These are phyloP conservation scores for Tanaodytes sp. DNA, from an alignment of 2,888 invertebrate species.

Conservation along the genomic window DNA sequence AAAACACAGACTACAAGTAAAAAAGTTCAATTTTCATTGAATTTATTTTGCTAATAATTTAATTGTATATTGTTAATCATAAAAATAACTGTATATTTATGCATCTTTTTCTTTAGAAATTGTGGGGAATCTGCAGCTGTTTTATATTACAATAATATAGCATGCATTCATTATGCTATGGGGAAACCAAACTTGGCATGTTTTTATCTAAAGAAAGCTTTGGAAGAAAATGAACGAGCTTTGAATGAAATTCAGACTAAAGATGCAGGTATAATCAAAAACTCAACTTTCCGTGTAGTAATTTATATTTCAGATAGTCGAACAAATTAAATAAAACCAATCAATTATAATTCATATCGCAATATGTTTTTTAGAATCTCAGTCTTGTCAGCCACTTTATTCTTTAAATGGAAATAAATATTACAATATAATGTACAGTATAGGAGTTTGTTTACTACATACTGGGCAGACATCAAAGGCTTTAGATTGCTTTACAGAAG, in stretches of 20 bases:
- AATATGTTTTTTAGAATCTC: slow-evolving; percentile 60
- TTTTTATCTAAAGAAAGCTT: slow-evolving; percentile 85
- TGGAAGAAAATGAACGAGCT: slow-evolving; percentile 80
- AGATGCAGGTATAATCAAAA: slow-evolving; percentile 64
- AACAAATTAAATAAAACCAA: too few relatives aligned
- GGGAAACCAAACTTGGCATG: slow-evolving; percentile 86
- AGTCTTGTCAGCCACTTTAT: slow-evolving; percentile 77
- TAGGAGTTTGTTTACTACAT: slow-evolving; percentile 87
- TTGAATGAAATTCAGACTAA: slow-evolving; percentile 70
- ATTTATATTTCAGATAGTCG: too few relatives aligned
- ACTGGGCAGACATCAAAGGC: slow-evolving; percentile 87
- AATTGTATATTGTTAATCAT: too few relatives aligned
- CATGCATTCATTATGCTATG: slow-evolving; percentile 85
- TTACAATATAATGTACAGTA: slow-evolving; percentile 83
- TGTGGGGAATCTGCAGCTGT: slow-evolving; percentile 78
- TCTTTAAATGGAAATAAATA: slow-evolving; percentile 78
- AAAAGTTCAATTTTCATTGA: too few relatives aligned
- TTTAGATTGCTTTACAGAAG: slow-evolving; percentile 91
- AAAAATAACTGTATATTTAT: too few relatives aligned
- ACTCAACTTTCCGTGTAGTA: too few relatives aligned
- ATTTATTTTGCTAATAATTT: too few relatives aligned
- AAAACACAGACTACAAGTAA: slow-evolving; percentile 73
- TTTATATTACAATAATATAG: slow-evolving; percentile 86
- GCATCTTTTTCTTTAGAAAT: too few relatives aligned
- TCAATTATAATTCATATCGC: background rate